These are phyloP conservation scores for Stenolophus ochropezus DNA, from an alignment of 2,888 invertebrate species.

Conservation along the genomic window DNA sequence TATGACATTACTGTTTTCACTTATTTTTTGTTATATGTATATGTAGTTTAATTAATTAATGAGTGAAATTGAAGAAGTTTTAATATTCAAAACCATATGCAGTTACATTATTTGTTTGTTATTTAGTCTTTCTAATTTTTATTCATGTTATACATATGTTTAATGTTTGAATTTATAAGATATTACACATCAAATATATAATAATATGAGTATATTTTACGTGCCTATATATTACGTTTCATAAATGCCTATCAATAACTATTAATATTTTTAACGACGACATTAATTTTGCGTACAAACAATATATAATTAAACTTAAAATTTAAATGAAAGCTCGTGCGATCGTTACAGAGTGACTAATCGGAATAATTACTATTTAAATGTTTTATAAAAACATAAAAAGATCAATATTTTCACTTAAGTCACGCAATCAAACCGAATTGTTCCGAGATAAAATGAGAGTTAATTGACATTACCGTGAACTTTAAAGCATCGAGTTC, in stretches of 20 bases:
- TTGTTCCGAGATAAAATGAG: background rate
- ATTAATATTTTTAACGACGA: conserved; percentile 43
- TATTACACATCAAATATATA: conserved; percentile 32
- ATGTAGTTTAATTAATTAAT: too few species aligned
- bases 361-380: conserved; percentile 29
- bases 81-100: background rate
- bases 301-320: conserved; percentile 36
- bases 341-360: conserved; percentile 14
- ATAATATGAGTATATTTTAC: conserved; percentile 27
- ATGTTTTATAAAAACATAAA: conserved; percentile 39
- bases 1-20: background rate
- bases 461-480: background rate
- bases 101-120: background rate
- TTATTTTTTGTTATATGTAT: too few species aligned
- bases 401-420: conserved; percentile 24
- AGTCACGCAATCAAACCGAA: conserved; percentile 15
- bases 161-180: background rate
- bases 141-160: background rate
- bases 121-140: background rate
- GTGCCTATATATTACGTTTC: background rate
- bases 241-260: conserved; percentile 39
- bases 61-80: too few species aligned
- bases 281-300: conserved; percentile 34
- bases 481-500: background rate
- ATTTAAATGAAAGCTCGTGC: conserved; percentile 38